phyloP scores from a whole-genome alignment of 2,113 vertebrate genomes.

The Oreamnos americanus region DNA sequence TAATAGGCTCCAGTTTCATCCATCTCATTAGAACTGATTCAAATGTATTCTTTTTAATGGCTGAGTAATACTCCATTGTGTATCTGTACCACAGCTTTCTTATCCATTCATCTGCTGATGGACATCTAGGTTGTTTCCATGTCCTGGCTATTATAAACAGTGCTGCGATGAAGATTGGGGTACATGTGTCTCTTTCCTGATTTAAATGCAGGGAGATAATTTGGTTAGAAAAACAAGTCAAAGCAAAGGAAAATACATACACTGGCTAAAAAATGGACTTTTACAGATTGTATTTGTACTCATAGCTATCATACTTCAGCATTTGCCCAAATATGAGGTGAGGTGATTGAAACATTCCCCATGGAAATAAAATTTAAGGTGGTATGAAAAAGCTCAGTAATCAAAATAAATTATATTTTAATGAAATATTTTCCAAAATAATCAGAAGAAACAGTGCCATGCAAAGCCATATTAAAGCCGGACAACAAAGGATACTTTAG shows the following conservation, averaged over 20 bases:
- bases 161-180: no score
- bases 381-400: neutral
- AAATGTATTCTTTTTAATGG: no score
- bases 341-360: neutral
- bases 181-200: neutral
- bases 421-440: neutral
- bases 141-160: no score
- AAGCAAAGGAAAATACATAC: neutral
- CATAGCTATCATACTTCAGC: neutral
- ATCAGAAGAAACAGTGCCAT: neutral
- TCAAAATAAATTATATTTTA: neutral
- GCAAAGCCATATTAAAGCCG: neutral
- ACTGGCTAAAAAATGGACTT: neutral
- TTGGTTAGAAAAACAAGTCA: neutral
- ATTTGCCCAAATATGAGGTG: neutral
- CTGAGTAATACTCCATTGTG: no score
- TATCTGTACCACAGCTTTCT: no score
- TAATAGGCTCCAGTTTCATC: no score
- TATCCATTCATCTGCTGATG: no score
- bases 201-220: neutral
- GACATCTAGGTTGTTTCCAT: no score
- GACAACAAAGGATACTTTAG: neutral
- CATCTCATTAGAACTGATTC: no score
- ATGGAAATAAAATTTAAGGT: neutral
- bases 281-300: neutral